Conservation (phyloP, 1,140 invertebrate species). For the Parapsyche elsis region DNA sequence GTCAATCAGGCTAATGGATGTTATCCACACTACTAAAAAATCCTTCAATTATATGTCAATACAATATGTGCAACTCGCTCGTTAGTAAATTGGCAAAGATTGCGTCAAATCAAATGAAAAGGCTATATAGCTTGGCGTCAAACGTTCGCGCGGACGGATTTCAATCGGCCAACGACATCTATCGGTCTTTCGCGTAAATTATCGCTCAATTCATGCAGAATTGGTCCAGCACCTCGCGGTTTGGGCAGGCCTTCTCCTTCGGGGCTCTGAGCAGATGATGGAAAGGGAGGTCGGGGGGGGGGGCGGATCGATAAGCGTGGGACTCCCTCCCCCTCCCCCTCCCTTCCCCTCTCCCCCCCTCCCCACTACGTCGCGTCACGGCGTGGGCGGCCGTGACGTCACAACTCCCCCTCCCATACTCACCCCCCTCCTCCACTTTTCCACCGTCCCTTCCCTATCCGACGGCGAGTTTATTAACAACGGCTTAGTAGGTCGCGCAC, state of each 20-base stretch:
- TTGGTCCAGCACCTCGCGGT: background rate
- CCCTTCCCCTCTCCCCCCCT: background rate
- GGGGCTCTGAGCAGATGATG: slow-evolving; percentile 9
- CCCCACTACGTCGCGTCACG: slow-evolving; percentile 30
- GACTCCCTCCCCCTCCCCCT: background rate
- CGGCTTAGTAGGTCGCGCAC: slow-evolving; percentile 36
- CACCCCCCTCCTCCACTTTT: background rate
- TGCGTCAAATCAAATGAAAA: too few relatives aligned
- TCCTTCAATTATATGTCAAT: too few relatives aligned
- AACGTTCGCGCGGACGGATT: too few relatives aligned
- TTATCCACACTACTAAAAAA: too few relatives aligned
- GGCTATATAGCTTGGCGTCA: too few relatives aligned
- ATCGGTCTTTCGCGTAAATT: background rate
- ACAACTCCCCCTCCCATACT: background rate
- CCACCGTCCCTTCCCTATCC: background rate
- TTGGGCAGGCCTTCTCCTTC: slow-evolving; percentile 10
- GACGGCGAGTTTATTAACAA: slow-evolving; percentile 29
- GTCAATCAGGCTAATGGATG: too few relatives aligned
- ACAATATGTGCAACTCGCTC: too few relatives aligned
- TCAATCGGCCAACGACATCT: background rate
- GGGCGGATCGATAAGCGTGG: slow-evolving; percentile 33
- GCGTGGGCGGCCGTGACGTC: slow-evolving; percentile 44
- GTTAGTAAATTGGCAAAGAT: too few relatives aligned
- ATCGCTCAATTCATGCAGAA: too few relatives aligned
- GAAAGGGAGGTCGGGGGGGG: slow-evolving; percentile 14